Evolutionary conservation across 2,113 vertebrate species (phyloP).

Genomic region (Lanius collurio): DNA sequence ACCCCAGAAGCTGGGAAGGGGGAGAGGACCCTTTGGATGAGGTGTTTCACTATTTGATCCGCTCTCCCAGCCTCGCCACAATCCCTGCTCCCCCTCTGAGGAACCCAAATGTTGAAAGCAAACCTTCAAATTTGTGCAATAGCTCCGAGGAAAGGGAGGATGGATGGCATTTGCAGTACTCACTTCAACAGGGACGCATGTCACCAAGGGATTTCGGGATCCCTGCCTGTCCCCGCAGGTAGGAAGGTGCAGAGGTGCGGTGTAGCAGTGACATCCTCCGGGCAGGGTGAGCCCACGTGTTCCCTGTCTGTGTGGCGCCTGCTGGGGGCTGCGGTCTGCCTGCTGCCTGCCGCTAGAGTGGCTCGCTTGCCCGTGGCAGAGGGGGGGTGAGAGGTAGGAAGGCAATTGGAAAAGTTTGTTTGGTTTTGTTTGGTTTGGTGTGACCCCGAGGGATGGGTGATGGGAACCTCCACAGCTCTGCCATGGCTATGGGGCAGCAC

Average conservation of each 20-base stretch:
- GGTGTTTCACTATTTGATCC: neutral
- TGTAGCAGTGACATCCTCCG: neutral
- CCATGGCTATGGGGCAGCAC: neutral
- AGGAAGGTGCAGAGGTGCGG: neutral
- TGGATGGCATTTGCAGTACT: neutral
- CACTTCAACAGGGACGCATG: neutral
- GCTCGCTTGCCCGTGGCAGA: neutral
- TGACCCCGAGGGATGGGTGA: accelerated
- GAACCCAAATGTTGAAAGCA: neutral
- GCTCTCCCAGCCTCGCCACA: neutral
- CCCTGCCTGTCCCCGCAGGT: neutral
- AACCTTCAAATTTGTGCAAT: neutral
- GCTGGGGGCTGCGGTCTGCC: neutral
- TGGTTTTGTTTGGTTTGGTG: neutral
- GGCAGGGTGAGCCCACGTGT: neutral
- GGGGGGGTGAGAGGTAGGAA: neutral
- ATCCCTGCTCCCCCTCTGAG: neutral
- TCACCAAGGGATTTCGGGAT: neutral
- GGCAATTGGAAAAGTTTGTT: neutral
- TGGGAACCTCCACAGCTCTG: neutral
- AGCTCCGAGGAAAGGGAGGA: neutral
- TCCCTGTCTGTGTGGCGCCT: neutral
- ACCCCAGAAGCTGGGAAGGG: neutral
- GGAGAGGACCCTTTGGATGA: neutral
- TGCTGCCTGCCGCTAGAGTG: accelerated